A percentile compares a stretch with the other conserved stretches of the same genome.
Evolutionary conservation across 1,140 invertebrate species (phyloP).

Genomic region (Berghia stephanieae): DNA sequence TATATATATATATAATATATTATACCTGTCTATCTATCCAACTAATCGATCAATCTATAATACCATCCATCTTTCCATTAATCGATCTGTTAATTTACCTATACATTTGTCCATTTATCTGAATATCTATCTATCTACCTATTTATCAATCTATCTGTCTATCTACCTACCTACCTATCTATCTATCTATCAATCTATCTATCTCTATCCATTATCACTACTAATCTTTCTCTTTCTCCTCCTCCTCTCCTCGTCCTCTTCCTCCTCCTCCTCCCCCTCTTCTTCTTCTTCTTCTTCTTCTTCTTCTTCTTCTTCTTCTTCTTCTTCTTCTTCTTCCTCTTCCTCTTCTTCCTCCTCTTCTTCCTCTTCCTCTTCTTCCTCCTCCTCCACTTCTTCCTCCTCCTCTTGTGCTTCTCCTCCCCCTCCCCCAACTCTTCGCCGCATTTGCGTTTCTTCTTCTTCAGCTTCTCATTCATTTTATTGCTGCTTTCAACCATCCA

Average conservation of each 20-base stretch:
- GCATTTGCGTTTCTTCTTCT: too few relatives aligned
- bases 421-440: background rate
- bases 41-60: too few relatives aligned
- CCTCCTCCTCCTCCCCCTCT: background rate
- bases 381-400: background rate
- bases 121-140: too few relatives aligned
- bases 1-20: too few relatives aligned
- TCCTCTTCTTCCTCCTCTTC: background rate
- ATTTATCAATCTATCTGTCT: constrained; percentile 2
- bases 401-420: background rate
- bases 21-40: too few relatives aligned
- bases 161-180: background rate
- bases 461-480: too few relatives aligned
- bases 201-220: background rate
- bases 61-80: too few relatives aligned
- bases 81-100: too few relatives aligned
- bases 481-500: too few relatives aligned
- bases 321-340: constrained; percentile 17
- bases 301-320: constrained; percentile 9
- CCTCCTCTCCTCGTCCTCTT: background rate
- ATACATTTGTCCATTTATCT: too few relatives aligned
- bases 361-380: background rate
- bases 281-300: background rate
- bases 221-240: background rate
- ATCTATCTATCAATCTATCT: background rate